phyloP scores from a whole-genome alignment of 2,888 invertebrate species.

The Phaonia tiefii region DNA sequence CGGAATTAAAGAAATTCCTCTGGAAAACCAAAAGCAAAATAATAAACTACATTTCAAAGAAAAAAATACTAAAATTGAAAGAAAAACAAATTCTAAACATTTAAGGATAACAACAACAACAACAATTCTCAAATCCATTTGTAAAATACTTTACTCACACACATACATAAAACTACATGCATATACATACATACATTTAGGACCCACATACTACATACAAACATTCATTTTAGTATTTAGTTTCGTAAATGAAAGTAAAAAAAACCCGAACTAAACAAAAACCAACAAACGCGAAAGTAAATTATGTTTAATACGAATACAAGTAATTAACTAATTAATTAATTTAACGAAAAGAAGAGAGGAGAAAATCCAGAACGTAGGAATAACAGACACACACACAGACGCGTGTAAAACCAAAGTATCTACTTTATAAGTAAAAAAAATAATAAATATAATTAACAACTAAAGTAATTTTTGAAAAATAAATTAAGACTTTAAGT shows the following conservation, averaged over 20 bases:
- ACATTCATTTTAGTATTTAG: conserved; percentile 60
- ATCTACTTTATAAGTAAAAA: conserved; percentile 63
- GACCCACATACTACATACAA: conserved; percentile 6
- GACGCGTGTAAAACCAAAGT: conserved; percentile 59
- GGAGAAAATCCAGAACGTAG: conserved; percentile 56
- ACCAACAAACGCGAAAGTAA: conserved; percentile 25
- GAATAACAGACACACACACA: conserved; percentile 24
- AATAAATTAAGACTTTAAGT: conserved; percentile 50
- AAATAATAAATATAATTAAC: conserved; percentile 22
- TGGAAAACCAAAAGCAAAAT: conserved; percentile 42
- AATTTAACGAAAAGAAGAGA: conserved; percentile 69
- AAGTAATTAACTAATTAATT: conserved; percentile 58
- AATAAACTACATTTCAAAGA: conserved; percentile 30
- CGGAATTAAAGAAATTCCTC: conserved; percentile 22
- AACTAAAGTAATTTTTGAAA: conserved; percentile 14
- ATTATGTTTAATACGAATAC: conserved; percentile 61
- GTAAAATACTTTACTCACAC: conserved; percentile 67
- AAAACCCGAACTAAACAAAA: conserved; percentile 35
- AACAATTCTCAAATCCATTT: conserved; percentile 62
- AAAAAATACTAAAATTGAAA: conserved; percentile 49
- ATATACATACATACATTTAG: conserved; percentile 17
- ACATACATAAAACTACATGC: conserved; percentile 64
- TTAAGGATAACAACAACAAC: conserved; percentile 42
- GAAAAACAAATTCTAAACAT: conserved; percentile 47
- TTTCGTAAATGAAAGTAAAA: conserved; percentile 55